Conservation (phyloP, 2,113 vertebrate genomes). For the Serinus canaria region DNA sequence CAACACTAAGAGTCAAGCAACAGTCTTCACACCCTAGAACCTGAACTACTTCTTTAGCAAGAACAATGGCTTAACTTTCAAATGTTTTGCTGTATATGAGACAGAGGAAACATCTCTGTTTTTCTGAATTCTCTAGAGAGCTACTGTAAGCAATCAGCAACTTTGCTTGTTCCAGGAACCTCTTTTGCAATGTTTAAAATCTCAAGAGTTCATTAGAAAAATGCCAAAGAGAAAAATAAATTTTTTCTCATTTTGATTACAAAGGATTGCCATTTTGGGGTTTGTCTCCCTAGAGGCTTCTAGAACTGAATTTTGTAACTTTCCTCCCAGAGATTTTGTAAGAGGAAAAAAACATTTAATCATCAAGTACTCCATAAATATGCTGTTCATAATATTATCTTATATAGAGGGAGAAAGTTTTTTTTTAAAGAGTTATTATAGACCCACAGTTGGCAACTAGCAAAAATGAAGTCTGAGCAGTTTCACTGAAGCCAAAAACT, state of each 20-base stretch:
- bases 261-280: neutral
- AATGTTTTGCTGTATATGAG: neutral
- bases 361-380: neutral
- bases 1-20: neutral
- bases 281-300: neutral
- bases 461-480: neutral
- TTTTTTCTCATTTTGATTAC: neutral
- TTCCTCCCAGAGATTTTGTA: neutral
- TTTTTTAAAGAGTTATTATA: neutral
- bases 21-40: neutral
- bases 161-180: neutral
- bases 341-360: neutral
- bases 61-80: neutral
- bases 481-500: neutral
- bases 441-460: neutral
- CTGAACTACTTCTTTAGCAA: neutral
- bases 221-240: neutral
- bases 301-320: neutral
- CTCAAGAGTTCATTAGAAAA: neutral
- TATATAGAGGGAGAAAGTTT: neutral
- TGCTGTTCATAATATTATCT: neutral
- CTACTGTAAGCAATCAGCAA: neutral
- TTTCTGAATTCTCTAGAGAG: neutral
- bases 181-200: neutral
- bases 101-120: neutral